These are phyloP conservation scores for Sebastes dallii DNA, from an alignment of 2,797 vertebrate genomes.

Conservation along the genomic window DNA sequence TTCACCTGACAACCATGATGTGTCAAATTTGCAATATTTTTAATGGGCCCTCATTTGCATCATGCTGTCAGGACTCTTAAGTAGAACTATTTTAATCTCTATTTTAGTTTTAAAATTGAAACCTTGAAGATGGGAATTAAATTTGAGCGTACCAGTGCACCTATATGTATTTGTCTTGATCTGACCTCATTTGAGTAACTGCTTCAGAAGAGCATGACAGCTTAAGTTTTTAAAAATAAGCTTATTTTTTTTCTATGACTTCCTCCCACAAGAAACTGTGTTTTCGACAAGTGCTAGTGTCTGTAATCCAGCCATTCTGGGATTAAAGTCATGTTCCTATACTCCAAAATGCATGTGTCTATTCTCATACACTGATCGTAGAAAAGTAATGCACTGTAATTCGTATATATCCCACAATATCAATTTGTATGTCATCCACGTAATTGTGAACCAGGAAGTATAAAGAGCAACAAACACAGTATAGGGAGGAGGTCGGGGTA, in stretches of 20 bases:
- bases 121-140: conserved; percentile 21
- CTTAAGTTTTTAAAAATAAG: neutral
- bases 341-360: neutral
- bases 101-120: neutral
- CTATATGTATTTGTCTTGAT: conserved; percentile 23
- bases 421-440: too few relatives aligned
- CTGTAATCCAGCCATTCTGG: neutral
- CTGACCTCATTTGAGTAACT: conserved; percentile 27
- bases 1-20: conserved; percentile 15
- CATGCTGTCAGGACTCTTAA: conserved; percentile 11
- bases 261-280: neutral
- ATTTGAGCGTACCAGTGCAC: neutral
- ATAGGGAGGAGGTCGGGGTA: too few relatives aligned
- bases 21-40: conserved; percentile 19
- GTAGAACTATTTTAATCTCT: conserved; percentile 5
- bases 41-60: conserved; percentile 18
- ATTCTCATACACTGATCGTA: too few relatives aligned
- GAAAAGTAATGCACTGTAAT: too few relatives aligned
- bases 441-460: too few relatives aligned
- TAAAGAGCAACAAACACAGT: too few relatives aligned
- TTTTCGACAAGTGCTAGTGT: neutral
- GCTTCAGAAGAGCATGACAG: conserved; percentile 7
- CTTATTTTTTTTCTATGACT: neutral
- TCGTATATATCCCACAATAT: too few relatives aligned
- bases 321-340: neutral